phyloP scores from a whole-genome alignment of 2,797 vertebrate genomes.

The Triplophysa yarkandensis region DNA sequence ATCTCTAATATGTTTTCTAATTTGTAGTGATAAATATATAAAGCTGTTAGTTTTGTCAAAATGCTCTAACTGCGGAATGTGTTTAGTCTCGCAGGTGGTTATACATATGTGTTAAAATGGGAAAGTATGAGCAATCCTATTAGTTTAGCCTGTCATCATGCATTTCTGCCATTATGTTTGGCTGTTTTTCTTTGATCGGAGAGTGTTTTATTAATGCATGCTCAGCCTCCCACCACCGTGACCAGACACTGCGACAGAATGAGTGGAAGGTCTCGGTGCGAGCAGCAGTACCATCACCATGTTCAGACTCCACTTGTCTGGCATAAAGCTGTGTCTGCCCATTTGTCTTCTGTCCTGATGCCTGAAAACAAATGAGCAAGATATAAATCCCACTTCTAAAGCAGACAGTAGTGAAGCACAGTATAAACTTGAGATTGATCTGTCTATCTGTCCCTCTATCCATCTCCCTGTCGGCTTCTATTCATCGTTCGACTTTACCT shows the following conservation, averaged over 20 bases:
- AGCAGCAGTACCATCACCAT: neutral
- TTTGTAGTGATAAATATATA: neutral
- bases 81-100: conserved; percentile 41
- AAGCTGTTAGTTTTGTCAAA: conserved; percentile 6
- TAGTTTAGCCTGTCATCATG: conserved; percentile 29
- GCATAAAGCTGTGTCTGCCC: conserved; percentile 50
- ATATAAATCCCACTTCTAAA: conserved; percentile 55
- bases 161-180: conserved; percentile 44
- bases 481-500: conserved; percentile 32
- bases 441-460: conserved; percentile 36
- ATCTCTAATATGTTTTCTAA: neutral
- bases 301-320: conserved; percentile 44
- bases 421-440: conserved; percentile 24
- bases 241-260: conserved; percentile 18
- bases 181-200: conserved; percentile 52
- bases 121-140: conserved; percentile 49
- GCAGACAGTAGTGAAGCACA: conserved; percentile 39
- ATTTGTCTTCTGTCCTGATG: conserved; percentile 57
- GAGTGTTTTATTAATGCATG: conserved; percentile 21
- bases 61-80: neutral
- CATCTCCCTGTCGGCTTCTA: conserved; percentile 43
- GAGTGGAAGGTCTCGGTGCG: conserved; percentile 18
- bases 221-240: conserved; percentile 25
- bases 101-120: conserved; percentile 58
- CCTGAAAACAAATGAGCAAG: neutral